These are phyloP conservation scores for Lumbricus terrestris DNA, from an alignment of 2,888 invertebrate species.

Conservation along the genomic window DNA sequence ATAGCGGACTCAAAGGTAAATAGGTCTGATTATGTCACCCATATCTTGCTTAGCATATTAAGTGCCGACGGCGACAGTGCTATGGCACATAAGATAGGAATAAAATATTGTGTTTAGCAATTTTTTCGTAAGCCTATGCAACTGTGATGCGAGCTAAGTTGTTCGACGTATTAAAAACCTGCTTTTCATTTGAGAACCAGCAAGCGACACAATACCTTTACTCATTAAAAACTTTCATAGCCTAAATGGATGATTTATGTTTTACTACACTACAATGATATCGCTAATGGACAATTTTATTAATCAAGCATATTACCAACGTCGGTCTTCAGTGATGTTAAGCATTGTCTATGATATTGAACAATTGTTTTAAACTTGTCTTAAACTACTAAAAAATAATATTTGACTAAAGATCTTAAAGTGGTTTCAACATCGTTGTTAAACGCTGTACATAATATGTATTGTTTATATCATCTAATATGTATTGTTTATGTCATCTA, in stretches of 20 bases:
- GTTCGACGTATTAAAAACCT: neutral
- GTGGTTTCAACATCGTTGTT: neutral
- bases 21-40: neutral
- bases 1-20: slow-evolving; percentile 56
- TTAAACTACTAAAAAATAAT: neutral
- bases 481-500: neutral
- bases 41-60: neutral
- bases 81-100: neutral
- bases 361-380: neutral
- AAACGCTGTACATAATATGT: no score
- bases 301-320: no score
- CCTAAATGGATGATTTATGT: neutral
- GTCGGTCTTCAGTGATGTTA: neutral
- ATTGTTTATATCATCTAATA: neutral
- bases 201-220: neutral
- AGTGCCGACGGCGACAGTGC: neutral
- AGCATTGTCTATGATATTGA: neutral
- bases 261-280: neutral
- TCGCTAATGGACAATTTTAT: neutral
- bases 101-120: neutral
- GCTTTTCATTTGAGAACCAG: neutral
- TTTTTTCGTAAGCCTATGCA: neutral
- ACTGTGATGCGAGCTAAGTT: neutral
- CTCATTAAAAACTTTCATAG: neutral
- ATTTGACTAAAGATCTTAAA: neutral